phyloP scores from a whole-genome alignment of 2,888 invertebrate species.

The Scaptodrosophila latifasciaeformis region DNA sequence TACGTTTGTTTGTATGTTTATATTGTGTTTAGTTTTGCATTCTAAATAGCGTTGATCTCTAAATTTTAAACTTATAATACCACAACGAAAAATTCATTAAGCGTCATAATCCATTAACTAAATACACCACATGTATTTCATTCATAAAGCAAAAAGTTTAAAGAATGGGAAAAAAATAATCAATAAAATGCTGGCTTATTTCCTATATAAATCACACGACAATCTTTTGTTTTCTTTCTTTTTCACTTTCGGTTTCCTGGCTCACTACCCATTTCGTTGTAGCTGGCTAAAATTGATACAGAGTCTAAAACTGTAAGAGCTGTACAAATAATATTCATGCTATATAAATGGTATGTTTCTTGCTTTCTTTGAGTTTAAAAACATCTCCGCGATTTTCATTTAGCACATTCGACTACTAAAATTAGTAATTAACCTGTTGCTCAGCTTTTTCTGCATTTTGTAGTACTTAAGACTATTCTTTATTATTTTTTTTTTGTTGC shows the following conservation, averaged over 20 bases:
- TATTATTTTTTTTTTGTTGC: no score
- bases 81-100: slow-evolving; percentile 52
- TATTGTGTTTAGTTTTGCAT: slow-evolving; percentile 26
- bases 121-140: slow-evolving; percentile 7
- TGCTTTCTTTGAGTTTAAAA: background rate
- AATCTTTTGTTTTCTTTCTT: slow-evolving; percentile 30
- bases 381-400: slow-evolving; percentile 32
- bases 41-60: slow-evolving; percentile 24
- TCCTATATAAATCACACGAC: slow-evolving; percentile 54
- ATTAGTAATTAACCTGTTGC: slow-evolving; percentile 61
- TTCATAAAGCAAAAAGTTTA: slow-evolving; percentile 5
- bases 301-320: slow-evolving; percentile 37
- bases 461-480: no score
- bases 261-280: slow-evolving; percentile 41
- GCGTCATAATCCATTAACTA: slow-evolving; percentile 38
- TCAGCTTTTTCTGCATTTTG: slow-evolving; percentile 13
- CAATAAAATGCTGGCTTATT: slow-evolving; percentile 50
- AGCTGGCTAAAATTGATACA: slow-evolving; percentile 49
- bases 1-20: slow-evolving; percentile 27
- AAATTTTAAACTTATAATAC: slow-evolving; percentile 44
- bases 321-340: slow-evolving; percentile 24
- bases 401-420: slow-evolving; percentile 60
- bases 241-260: slow-evolving; percentile 29
- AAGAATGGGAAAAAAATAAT: slow-evolving; percentile 9
- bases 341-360: slow-evolving; percentile 10